Conservation (phyloP, 30 jellyfish, hydroid and myxozoan genomes). For the Hydractinia echinata region DNA sequence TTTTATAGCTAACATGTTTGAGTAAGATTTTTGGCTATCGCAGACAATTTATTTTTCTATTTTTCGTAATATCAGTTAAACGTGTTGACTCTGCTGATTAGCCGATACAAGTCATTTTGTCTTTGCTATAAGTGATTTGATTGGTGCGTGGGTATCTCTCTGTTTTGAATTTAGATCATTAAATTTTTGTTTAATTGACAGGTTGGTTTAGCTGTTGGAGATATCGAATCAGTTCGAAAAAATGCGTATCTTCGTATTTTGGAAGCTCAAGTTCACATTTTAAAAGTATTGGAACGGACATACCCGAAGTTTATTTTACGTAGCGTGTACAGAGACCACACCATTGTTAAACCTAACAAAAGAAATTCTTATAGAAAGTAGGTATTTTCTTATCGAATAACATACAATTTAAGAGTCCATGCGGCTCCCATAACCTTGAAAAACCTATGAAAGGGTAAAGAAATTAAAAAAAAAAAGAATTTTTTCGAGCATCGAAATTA, state of each 20-base stretch:
- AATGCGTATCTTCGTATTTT: conserved; percentile 79
- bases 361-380: conserved; percentile 8
- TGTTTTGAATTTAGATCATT: not conserved
- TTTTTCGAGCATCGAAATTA: too few relatives aligned
- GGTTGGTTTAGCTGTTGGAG: conserved; percentile 99
- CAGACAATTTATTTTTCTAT: too few relatives aligned
- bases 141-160: not conserved
- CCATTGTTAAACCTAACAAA: conserved; percentile 20
- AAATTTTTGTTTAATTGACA: not conserved
- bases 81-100: not conserved
- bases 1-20: too few relatives aligned
- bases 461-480: too few relatives aligned
- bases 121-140: not conserved
- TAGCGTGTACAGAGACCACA: not conserved
- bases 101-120: not conserved
- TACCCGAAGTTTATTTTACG: conserved; percentile 37
- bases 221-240: conserved; percentile 86
- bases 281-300: conserved; percentile 59
- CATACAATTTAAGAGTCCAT: too few relatives aligned
- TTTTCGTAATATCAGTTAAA: too few relatives aligned
- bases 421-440: not conserved
- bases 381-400: not conserved
- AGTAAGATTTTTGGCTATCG: too few relatives aligned
- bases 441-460: not conserved
- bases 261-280: conserved; percentile 72